Percentiles rank a stretch among this genome's conserved stretches.
Conservation (phyloP, 2,797 vertebrate genomes). For the Rousettus madagascariensis region DNA sequence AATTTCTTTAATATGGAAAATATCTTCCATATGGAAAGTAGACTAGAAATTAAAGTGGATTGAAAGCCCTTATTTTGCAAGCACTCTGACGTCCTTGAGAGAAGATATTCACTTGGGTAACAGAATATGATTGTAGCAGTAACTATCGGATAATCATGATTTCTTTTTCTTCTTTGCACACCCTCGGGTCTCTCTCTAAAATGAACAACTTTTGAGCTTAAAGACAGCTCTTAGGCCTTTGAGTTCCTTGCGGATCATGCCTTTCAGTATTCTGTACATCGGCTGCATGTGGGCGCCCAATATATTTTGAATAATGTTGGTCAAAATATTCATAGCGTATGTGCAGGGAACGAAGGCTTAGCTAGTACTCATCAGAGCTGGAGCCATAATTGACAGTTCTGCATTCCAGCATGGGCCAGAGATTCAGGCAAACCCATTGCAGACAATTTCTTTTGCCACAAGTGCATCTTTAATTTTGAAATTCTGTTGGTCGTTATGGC, state of each 20-base stretch:
- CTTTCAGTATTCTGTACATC: background rate
- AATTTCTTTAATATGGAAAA: background rate
- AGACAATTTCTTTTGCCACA: background rate
- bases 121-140: background rate
- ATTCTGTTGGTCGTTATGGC: background rate
- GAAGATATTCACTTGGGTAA: background rate
- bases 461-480: background rate
- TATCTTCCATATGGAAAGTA: background rate
- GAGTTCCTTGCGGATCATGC: background rate
- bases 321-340: background rate
- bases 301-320: background rate
- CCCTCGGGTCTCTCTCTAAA: background rate
- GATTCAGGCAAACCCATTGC: background rate
- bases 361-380: background rate
- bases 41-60: background rate
- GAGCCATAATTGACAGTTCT: background rate
- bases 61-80: conserved; percentile 1
- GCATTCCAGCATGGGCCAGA: background rate
- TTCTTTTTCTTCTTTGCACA: background rate
- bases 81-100: background rate
- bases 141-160: background rate
- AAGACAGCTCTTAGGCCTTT: background rate
- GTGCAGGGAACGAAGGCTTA: background rate
- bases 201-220: background rate
- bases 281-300: background rate